Evolutionary conservation across 2,797 vertebrate genomes (phyloP).

Genomic region (Distichodus sexfasciatus): DNA sequence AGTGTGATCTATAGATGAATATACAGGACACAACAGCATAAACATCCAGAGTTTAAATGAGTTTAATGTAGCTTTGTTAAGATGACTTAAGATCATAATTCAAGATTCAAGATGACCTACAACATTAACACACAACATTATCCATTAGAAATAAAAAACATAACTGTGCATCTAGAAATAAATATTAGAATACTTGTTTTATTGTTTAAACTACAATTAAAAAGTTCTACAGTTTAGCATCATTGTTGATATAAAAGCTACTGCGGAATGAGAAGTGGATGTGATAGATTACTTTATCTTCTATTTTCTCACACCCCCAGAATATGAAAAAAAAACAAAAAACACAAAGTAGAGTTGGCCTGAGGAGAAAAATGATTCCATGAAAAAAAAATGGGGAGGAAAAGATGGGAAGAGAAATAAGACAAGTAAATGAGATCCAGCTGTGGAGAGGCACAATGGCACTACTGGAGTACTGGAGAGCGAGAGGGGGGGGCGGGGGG

Average conservation of each 20-base stretch:
- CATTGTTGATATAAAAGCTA: background rate
- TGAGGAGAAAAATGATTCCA: conserved; percentile 52
- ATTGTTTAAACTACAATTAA: background rate
- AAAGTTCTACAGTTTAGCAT: background rate
- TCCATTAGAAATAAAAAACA: background rate
- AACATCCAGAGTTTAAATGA: no score
- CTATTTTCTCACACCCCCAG: conserved; percentile 25
- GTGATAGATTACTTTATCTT: conserved; percentile 16
- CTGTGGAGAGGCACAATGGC: conserved; percentile 74
- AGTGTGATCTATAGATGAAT: conserved; percentile 66
- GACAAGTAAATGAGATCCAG: conserved; percentile 64
- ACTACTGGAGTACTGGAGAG: conserved; percentile 48
- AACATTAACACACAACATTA: background rate
- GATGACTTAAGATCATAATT: no score
- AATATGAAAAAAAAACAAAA: conserved; percentile 24
- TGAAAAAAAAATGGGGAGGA: conserved; percentile 7
- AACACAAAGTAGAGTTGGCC: conserved; percentile 58
- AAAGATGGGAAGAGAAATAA: conserved; percentile 42
- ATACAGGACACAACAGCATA: background rate
- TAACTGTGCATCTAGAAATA: background rate
- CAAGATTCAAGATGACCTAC: background rate
- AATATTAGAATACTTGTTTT: background rate
- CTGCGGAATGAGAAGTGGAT: background rate
- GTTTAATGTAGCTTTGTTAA: no score
- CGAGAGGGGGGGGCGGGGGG: no score